phyloP scores from a whole-genome alignment of 2,113 vertebrate species.

The Willisornis vidua region DNA sequence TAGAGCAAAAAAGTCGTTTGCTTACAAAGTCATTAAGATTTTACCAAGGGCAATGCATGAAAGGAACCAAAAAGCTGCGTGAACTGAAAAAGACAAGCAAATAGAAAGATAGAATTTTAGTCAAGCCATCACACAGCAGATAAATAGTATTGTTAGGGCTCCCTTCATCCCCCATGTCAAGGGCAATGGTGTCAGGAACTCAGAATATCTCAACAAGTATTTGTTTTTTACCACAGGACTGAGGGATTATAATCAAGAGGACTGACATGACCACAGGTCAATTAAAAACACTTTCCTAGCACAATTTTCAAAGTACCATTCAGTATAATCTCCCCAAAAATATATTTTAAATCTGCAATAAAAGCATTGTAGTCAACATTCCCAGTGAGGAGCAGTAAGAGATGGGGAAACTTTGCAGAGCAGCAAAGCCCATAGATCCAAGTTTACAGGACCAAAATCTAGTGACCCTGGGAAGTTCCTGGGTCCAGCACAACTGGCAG shows the following conservation, averaged over 20 bases:
- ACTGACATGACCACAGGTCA: background rate
- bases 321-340: background rate
- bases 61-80: background rate
- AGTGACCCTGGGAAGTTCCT: background rate
- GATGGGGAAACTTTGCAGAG: background rate
- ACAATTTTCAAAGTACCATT: background rate
- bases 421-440: rapidly evolving
- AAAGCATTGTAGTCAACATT: background rate
- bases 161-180: background rate
- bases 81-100: background rate
- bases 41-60: background rate
- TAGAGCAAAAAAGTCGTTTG: background rate
- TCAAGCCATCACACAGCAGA: background rate
- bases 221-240: background rate
- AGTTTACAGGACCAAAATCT: background rate
- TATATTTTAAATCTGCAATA: background rate
- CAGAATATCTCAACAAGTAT: background rate
- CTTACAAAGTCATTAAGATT: background rate
- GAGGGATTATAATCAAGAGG: background rate
- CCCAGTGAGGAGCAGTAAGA: background rate
- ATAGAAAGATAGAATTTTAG: background rate
- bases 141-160: background rate
- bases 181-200: background rate
- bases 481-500: background rate
- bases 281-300: background rate